Conservation (phyloP, 2,888 invertebrate species). For the Crossocerus cetratus region DNA sequence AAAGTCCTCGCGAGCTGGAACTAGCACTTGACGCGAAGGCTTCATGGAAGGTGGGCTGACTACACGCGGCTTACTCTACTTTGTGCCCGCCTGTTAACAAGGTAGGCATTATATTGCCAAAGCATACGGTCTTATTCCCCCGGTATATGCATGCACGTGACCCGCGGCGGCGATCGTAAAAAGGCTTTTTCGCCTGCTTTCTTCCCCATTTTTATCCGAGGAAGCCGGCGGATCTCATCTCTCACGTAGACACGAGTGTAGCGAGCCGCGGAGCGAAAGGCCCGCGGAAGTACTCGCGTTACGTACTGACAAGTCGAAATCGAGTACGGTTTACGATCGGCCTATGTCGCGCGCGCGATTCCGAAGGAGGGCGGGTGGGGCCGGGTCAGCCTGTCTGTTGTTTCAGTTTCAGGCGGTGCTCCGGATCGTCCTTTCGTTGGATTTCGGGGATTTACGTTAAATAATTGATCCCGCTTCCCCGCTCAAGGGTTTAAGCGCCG, state of each 20-base stretch:
- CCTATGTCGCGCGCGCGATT: conserved; percentile 55
- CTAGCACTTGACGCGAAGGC: conserved; percentile 10
- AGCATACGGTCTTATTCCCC: conserved; percentile 43
- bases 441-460: neutral
- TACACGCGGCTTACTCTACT: conserved; percentile 9
- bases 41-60: conserved; percentile 44
- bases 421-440: conserved; percentile 12
- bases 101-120: conserved; percentile 54
- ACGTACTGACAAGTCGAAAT: conserved; percentile 67
- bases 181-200: conserved; percentile 41
- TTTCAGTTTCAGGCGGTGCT: conserved; percentile 16
- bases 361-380: conserved; percentile 42
- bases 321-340: conserved; percentile 70
- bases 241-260: conserved; percentile 21
- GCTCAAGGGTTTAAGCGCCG: conserved; percentile 4
- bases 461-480: conserved; percentile 6
- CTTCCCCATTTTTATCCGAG: conserved; percentile 2
- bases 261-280: neutral
- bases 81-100: conserved; percentile 58
- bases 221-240: neutral
- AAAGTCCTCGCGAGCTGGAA: conserved; percentile 51
- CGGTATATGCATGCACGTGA: conserved; percentile 30
- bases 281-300: conserved; percentile 58
- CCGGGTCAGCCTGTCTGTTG: conserved; percentile 11
- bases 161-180: conserved; percentile 65